phyloP scores from a whole-genome alignment of 1,140 invertebrate genomes.

The Halictus rubicundus region DNA sequence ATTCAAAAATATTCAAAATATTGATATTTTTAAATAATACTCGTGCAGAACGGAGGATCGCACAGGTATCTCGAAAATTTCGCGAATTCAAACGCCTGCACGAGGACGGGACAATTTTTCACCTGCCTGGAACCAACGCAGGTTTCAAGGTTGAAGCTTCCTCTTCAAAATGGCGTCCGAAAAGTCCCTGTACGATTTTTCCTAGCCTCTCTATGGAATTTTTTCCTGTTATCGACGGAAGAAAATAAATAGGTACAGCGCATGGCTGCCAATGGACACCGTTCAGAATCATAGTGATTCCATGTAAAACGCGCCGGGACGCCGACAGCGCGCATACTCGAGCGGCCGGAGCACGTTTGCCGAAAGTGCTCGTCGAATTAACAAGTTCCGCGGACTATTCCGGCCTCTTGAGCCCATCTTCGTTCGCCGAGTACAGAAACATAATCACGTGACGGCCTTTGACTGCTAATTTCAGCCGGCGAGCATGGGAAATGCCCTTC shows the following conservation, averaged over 20 bases:
- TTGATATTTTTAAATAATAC: too few relatives aligned
- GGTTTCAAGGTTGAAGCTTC: too few relatives aligned
- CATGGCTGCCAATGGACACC: slow-evolving; percentile 62
- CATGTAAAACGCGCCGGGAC: slow-evolving; percentile 54
- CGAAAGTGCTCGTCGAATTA: slow-evolving; percentile 52
- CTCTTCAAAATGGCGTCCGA: too few relatives aligned
- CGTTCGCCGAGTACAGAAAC: slow-evolving; percentile 23
- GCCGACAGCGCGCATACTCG: slow-evolving; percentile 15
- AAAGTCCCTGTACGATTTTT: too few relatives aligned
- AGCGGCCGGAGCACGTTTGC: slow-evolving; percentile 23
- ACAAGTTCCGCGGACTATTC: slow-evolving; percentile 53
- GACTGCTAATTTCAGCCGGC: slow-evolving; percentile 21
- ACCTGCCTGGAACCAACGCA: too few relatives aligned
- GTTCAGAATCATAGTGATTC: slow-evolving; percentile 55
- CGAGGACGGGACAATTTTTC: too few relatives aligned
- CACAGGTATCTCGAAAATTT: too few relatives aligned
- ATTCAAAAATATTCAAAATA: too few relatives aligned
- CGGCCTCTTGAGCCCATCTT: slow-evolving; percentile 37
- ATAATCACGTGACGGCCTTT: slow-evolving; percentile 16
- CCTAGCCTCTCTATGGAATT: too few relatives aligned
- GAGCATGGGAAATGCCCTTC: slow-evolving; percentile 16
- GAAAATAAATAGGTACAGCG: slow-evolving; percentile 1
- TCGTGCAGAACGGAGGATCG: too few relatives aligned
- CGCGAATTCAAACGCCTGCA: too few relatives aligned
- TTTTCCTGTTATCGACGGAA: too few relatives aligned